Conservation (phyloP, 1,140 invertebrate species). For the Macrosteles quadrilineatus region DNA sequence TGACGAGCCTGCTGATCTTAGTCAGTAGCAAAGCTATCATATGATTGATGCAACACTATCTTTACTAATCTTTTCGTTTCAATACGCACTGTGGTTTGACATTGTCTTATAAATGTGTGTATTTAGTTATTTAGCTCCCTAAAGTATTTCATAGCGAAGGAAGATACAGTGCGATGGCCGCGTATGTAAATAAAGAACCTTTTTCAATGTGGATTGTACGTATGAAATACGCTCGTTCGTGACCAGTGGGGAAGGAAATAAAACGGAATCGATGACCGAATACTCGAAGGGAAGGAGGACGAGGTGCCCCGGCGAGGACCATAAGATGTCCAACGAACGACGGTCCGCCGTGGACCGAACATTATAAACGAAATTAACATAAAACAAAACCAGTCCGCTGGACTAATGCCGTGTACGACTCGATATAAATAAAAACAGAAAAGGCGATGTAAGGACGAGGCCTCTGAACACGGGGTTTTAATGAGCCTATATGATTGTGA, state of each 20-base stretch:
- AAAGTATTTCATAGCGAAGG: no score
- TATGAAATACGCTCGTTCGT: background rate
- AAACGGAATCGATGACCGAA: slow-evolving; percentile 2
- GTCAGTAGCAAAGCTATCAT: no score
- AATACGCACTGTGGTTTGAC: no score
- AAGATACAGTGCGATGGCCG: no score
- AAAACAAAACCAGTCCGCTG: slow-evolving; percentile 19
- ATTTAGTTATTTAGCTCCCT: no score
- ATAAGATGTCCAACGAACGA: background rate
- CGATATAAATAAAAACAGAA: slow-evolving; percentile 15
- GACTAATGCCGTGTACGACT: slow-evolving; percentile 8
- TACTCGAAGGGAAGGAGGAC: background rate
- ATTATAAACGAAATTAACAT: slow-evolving; percentile 21
- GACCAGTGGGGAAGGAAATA: background rate
- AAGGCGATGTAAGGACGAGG: background rate
- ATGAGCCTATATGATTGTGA: background rate
- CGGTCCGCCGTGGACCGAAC: background rate
- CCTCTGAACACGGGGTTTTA: background rate
- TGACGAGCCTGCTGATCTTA: no score
- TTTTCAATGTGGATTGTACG: no score
- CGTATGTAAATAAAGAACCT: no score
- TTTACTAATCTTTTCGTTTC: no score
- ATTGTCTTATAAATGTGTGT: no score
- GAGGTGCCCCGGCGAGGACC: background rate
- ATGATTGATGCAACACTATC: no score